Evolutionary conservation across 1,140 invertebrate species (phyloP), one percentile per base, ranked within the genome.

Genomic region (Drosophila malerkotliana): DNA sequence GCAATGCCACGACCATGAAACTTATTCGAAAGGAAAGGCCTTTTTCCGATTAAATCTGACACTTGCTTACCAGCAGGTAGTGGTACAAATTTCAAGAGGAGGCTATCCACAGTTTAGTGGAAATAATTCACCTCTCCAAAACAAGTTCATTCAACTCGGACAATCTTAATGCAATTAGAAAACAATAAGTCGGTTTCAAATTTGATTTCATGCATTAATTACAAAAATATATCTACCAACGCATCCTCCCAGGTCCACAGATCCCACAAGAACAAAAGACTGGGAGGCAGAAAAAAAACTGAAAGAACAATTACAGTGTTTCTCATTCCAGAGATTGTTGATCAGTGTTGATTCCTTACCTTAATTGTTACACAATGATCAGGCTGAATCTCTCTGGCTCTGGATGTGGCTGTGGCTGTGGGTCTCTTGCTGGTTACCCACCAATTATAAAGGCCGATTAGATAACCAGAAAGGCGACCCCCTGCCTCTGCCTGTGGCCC

Each of bases 361-460:
- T 84, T 84, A 84, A 85, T 85, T 85, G 81, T 85, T 87, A 82
- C 82, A 87, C 81, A 85, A 87, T 85, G 81, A 81, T 87, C 82
- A 78, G 68, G 71, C 81, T 75, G 78, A 85, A 87, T 81, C 74
- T 71, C 52, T 21, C 21, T 21, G 21, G 21, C 21, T 21, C 21
- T 21, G 21, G 24, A 0, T 28, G 26, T 37, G 63, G 24, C 5
- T 28, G 26, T 37, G 63, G 26, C 64, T 14, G 62, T 14, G 62
- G 62, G 18, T 47, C 15, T 66, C n/a, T 34, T 24, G 53, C 53
- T 71, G 73, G 71, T 77, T 74, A 72, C 62, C 64, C 77, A 60
- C 78, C 82, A 85, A 85, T 87, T 85, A 87, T 87, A 85, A 87
- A 82, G 80, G 83, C 69, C 81, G 81, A 85, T 82, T 87, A 87